phyloP scores from a whole-genome alignment of 2,888 invertebrate species.

The Melanotus villosus region DNA sequence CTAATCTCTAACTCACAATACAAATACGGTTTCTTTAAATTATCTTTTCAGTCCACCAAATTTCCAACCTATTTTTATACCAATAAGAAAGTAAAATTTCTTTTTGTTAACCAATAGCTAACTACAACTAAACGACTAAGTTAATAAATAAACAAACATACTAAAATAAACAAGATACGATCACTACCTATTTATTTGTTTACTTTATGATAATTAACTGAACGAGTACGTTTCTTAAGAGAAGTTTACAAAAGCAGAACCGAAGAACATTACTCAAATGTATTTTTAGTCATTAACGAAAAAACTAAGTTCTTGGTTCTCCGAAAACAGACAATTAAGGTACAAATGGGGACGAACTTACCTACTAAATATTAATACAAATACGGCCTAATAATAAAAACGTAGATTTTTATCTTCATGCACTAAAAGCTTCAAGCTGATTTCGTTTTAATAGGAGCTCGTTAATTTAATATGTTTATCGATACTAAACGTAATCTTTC shows the following conservation, averaged over 20 bases:
- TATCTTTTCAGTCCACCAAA: neutral
- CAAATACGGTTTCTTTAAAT: neutral
- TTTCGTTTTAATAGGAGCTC: too few species aligned
- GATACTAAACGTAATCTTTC: too few species aligned
- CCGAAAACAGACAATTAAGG: too few species aligned
- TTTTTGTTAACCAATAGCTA: too few species aligned
- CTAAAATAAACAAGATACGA: slow-evolving; percentile 1
- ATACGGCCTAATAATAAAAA: too few species aligned
- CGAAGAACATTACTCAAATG: neutral
- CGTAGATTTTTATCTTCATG: too few species aligned
- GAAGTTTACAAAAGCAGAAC: neutral
- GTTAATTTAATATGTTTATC: too few species aligned
- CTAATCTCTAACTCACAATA: neutral
- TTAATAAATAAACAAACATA: slow-evolving; percentile 5
- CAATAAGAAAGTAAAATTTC: too few species aligned
- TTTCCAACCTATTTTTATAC: neutral
- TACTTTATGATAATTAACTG: slow-evolving; percentile 8
- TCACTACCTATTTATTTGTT: neutral
- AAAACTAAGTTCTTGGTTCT: too few species aligned
- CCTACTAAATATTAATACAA: too few species aligned
- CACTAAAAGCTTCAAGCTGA: too few species aligned
- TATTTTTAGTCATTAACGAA: neutral
- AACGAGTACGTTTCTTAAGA: neutral
- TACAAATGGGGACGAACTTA: too few species aligned
- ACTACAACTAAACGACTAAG: neutral